Conservation (phyloP, 2,113 vertebrate species). For the Aramus guarauna region DNA sequence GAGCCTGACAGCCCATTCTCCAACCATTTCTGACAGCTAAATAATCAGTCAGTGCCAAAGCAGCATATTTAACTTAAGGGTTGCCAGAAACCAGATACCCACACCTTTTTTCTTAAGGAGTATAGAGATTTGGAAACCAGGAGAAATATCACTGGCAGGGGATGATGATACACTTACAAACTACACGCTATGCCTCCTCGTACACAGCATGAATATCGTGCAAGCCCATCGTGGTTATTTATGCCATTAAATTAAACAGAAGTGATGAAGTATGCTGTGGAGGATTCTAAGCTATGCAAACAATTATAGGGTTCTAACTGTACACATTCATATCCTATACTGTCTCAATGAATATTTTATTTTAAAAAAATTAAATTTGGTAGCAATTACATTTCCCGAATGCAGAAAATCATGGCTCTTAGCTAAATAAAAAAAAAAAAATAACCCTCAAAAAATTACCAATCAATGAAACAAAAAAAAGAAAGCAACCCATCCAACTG, state of each 20-base stretch:
- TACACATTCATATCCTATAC: not conserved
- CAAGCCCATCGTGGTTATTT: not conserved
- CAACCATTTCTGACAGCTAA: not conserved
- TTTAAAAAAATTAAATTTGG: not conserved
- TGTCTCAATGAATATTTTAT: not conserved
- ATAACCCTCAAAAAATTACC: not conserved
- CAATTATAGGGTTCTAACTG: not conserved
- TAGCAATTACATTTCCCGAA: not conserved
- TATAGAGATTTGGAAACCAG: not conserved
- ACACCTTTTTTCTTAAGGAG: not conserved
- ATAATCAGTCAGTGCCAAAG: slow-evolving; percentile 24
- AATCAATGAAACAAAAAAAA: not conserved
- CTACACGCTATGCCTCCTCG: fast-evolving
- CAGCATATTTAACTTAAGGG: not conserved
- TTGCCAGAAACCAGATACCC: slow-evolving; percentile 25
- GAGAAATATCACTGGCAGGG: not conserved
- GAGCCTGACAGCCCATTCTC: slow-evolving; percentile 15
- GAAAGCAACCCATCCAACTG: not conserved
- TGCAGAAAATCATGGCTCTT: not conserved
- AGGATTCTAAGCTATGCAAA: slow-evolving; percentile 15
- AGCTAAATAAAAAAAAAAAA: not conserved
- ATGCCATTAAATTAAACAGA: not conserved
- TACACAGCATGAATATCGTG: not conserved
- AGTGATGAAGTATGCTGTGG: not conserved
- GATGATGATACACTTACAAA: not conserved